These are phyloP conservation scores for Paedocypris micromegethes DNA, from an alignment of 2,797 vertebrate genomes.

Conservation along the genomic window DNA sequence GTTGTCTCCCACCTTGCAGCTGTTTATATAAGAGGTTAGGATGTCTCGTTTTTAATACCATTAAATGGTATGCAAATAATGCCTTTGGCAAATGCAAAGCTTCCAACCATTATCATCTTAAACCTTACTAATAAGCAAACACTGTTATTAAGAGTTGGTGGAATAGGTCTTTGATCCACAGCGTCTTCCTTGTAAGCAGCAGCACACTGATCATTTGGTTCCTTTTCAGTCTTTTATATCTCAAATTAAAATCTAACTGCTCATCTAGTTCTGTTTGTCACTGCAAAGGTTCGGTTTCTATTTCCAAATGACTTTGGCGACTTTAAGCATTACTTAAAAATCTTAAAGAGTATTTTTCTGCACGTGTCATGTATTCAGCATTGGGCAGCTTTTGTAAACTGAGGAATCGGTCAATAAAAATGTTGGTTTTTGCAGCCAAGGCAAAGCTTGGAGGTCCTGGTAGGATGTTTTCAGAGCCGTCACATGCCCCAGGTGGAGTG, in stretches of 20 bases:
- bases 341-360: not conserved
- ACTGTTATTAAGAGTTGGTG: constrained; percentile 20
- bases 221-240: constrained; percentile 53
- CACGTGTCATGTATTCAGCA: no score
- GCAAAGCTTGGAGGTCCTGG: constrained; percentile 16
- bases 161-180: constrained; percentile 56
- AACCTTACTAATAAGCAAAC: constrained; percentile 17
- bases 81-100: constrained; percentile 17
- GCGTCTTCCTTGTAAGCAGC: constrained; percentile 63
- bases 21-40: not conserved
- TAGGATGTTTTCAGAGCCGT: constrained; percentile 40
- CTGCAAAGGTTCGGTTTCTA: no score
- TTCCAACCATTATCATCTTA: not conserved
- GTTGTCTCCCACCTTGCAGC: not conserved
- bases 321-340: no score
- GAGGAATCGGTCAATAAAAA: not conserved
- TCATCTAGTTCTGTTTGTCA: constrained; percentile 56
- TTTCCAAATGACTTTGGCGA: no score
- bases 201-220: constrained; percentile 63
- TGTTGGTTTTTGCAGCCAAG: constrained; percentile 5
- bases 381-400: no score
- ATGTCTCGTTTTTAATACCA: constrained; percentile 5
- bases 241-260: constrained; percentile 57
- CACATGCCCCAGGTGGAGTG: constrained; percentile 53
- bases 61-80: constrained; percentile 29